phyloP scores from a whole-genome alignment of 2,888 invertebrate species.

The Chirona hameri region DNA sequence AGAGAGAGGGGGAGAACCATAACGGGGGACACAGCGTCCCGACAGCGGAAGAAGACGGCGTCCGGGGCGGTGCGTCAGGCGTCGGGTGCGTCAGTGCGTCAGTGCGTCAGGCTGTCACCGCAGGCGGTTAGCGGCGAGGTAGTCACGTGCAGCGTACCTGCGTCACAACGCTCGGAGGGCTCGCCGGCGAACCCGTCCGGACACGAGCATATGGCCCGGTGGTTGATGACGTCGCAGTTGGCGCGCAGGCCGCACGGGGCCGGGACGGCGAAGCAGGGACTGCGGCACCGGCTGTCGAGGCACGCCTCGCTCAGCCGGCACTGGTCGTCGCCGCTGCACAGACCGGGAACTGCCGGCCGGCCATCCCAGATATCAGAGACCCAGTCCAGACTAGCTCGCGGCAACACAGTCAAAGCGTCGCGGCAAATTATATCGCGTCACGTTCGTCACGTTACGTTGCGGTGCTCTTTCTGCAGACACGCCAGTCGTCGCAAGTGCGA shows the following conservation, averaged over 20 bases:
- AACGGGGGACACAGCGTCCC: neutral
- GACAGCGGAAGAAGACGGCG: neutral
- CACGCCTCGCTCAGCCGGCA: constrained; percentile 10
- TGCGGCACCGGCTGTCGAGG: constrained; percentile 24
- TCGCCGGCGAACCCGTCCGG: constrained; percentile 65
- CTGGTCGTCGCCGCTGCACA: constrained; percentile 1
- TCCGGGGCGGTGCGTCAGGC: neutral
- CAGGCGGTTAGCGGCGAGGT: neutral
- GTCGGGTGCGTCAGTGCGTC: constrained; percentile 8
- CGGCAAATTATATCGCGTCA: neutral
- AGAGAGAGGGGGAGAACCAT: too few species aligned
- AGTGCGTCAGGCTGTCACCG: neutral
- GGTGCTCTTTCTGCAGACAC: neutral
- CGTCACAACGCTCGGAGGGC: constrained; percentile 47
- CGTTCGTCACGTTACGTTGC: neutral
- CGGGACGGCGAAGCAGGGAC: constrained; percentile 32
- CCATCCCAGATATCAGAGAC: neutral
- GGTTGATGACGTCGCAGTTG: constrained; percentile 67
- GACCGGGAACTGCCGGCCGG: neutral
- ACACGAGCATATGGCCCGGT: constrained; percentile 74
- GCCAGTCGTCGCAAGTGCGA: neutral
- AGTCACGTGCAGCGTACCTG: constrained; percentile 3
- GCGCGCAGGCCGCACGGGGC: constrained; percentile 69
- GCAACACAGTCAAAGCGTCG: too few species aligned
- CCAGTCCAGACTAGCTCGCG: constrained; percentile 2